Percentiles rank a stretch among this genome's conserved stretches.
Conservation (phyloP, 2,113 vertebrate species). For the Hippolais icterina region DNA sequence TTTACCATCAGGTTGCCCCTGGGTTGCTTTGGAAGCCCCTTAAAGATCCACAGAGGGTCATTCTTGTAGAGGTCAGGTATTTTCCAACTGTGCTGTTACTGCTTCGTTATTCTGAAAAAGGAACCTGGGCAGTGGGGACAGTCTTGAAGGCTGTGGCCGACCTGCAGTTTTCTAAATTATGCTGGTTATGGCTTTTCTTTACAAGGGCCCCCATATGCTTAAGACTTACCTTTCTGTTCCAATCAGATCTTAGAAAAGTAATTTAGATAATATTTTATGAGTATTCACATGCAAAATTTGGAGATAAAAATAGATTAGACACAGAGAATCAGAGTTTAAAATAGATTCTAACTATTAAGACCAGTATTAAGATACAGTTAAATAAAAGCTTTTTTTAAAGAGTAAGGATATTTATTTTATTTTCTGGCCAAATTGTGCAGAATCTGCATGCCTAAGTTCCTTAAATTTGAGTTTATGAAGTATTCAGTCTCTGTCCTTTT, state of each 20-base stretch:
- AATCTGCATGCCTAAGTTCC: background rate
- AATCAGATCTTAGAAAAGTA: background rate
- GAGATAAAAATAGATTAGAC: background rate
- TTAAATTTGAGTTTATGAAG: background rate
- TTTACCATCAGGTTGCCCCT: background rate
- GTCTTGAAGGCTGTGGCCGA: background rate
- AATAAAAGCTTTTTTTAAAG: background rate
- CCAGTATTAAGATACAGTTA: background rate
- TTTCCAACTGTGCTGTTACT: background rate
- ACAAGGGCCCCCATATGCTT: accelerated
- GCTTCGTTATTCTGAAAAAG: background rate
- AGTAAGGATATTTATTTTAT: background rate
- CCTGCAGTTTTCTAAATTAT: background rate
- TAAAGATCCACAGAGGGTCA: background rate
- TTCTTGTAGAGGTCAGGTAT: background rate
- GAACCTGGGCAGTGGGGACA: background rate
- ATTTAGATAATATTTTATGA: background rate
- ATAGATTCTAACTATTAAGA: background rate
- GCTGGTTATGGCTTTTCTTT: background rate
- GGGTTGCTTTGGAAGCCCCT: background rate
- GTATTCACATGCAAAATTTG: background rate
- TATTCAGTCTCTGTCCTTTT: background rate
- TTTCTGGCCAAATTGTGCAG: background rate
- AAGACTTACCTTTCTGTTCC: background rate
- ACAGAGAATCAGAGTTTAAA: background rate